These are phyloP conservation scores for Tupiocoris notatus DNA, from an alignment of 2,888 invertebrate genomes.

Conservation along the genomic window DNA sequence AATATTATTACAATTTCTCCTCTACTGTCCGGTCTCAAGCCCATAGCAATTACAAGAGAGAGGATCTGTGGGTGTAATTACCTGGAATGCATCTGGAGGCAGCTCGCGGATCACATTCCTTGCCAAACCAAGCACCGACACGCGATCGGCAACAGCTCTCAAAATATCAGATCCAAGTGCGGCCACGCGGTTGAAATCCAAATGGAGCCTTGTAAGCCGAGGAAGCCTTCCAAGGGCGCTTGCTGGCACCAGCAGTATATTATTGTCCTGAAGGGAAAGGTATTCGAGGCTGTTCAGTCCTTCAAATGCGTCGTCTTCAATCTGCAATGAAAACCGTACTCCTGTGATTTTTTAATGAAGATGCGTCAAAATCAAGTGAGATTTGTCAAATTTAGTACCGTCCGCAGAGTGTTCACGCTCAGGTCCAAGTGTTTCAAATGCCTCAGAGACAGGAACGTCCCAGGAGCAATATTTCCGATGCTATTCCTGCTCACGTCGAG, in stretches of 20 bases:
- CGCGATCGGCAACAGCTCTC: constrained; percentile 67
- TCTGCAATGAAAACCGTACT: too few species aligned
- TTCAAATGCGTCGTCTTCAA: constrained; percentile 84
- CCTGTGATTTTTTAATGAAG: too few species aligned
- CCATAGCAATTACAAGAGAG: too few species aligned
- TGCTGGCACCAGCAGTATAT: constrained; percentile 80
- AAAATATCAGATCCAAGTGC: constrained; percentile 78
- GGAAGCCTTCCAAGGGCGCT: constrained; percentile 78
- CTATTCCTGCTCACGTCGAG: constrained; percentile 82
- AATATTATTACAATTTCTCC: too few species aligned
- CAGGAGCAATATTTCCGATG: constrained; percentile 75
- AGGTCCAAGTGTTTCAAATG: constrained; percentile 73
- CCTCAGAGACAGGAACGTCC: constrained; percentile 74
- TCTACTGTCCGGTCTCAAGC: too few species aligned
- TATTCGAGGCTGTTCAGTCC: constrained; percentile 74
- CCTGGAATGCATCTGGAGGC: constrained; percentile 74
- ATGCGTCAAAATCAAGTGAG: too few species aligned
- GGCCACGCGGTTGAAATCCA: constrained; percentile 84
- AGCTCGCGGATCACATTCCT: constrained; percentile 84
- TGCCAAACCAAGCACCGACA: constrained; percentile 71
- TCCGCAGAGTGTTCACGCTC: constrained; percentile 81
- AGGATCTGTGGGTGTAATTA: too few species aligned
- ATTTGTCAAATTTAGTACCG: too few species aligned
- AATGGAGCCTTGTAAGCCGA: constrained; percentile 67
- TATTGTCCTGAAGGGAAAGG: constrained; percentile 80